Percentiles rank a stretch among this genome's conserved stretches.
Conservation (phyloP, 2,113 vertebrate genomes). For the Lepus timidus region DNA sequence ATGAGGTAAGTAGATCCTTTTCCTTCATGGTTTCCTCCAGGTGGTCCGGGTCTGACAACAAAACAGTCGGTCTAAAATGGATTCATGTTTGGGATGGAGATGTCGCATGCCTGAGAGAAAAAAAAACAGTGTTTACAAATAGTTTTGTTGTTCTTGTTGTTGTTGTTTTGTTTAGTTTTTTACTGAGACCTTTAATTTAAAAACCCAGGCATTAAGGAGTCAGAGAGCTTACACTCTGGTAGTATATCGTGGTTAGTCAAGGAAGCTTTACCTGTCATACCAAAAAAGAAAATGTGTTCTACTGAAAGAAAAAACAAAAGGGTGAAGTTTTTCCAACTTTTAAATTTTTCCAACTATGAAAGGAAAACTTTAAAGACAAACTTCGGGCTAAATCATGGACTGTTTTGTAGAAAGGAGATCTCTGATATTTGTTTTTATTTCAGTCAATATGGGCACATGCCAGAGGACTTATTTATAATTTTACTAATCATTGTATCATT, state of each 20-base stretch:
- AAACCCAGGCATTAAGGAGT: neutral
- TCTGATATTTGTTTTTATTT: conserved; percentile 48
- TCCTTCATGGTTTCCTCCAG: neutral
- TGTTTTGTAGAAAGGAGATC: conserved; percentile 39
- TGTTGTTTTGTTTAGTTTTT: neutral
- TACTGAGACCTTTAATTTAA: neutral
- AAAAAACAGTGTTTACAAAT: neutral
- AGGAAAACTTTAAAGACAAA: conserved; percentile 45
- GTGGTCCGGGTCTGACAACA: neutral
- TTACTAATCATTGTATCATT: neutral
- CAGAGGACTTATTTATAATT: neutral
- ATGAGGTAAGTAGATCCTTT: conserved; percentile 89
- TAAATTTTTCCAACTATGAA: conserved; percentile 11
- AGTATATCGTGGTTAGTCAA: neutral
- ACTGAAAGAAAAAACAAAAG: neutral
- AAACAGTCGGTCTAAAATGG: neutral
- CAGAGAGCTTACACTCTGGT: neutral
- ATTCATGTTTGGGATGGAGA: neutral
- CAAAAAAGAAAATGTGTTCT: neutral
- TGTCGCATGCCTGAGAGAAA: accelerated
- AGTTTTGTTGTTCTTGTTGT: neutral
- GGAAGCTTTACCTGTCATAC: neutral
- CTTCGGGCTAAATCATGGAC: neutral
- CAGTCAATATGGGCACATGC: no score
- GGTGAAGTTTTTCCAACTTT: neutral